Conservation (phyloP, 2,797 vertebrate genomes). For the Morelia viridis region DNA sequence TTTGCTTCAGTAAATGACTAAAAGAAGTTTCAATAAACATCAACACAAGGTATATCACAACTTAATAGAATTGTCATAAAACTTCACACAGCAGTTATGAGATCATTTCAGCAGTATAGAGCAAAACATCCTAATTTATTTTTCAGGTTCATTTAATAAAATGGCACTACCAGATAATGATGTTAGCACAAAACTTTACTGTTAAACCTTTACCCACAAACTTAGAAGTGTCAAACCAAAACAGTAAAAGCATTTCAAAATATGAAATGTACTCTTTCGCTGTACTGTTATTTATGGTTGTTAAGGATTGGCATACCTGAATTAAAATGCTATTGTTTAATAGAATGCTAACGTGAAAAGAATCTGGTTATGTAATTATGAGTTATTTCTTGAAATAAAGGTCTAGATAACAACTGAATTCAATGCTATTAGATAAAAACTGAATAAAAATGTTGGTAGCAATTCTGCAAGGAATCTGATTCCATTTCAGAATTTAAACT, state of each 20-base stretch:
- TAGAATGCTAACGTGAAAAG: neutral
- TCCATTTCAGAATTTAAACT: neutral
- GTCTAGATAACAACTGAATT: neutral
- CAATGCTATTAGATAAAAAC: neutral
- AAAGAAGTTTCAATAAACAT: neutral
- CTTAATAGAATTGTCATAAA: neutral
- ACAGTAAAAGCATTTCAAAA: neutral
- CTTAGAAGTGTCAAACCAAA: conserved; percentile 30
- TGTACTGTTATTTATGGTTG: conserved; percentile 25
- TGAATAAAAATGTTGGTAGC: neutral
- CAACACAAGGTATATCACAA: neutral
- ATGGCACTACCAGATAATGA: conserved; percentile 30
- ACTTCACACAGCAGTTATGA: conserved; percentile 20
- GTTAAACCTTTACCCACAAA: conserved; percentile 28
- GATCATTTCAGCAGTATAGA: conserved; percentile 24
- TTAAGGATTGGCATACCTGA: neutral
- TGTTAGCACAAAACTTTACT: conserved; percentile 39
- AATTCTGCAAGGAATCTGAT: neutral
- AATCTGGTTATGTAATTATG: neutral
- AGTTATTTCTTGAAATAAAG: conserved; percentile 18
- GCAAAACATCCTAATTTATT: conserved; percentile 8
- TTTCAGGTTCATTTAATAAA: conserved; percentile 29
- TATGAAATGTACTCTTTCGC: conserved; percentile 2
- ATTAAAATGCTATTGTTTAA: neutral
- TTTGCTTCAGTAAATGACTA: neutral